These are phyloP conservation scores for Malurus alboscapulatus DNA, from an alignment of 2,113 vertebrate species.

Conservation along the genomic window DNA sequence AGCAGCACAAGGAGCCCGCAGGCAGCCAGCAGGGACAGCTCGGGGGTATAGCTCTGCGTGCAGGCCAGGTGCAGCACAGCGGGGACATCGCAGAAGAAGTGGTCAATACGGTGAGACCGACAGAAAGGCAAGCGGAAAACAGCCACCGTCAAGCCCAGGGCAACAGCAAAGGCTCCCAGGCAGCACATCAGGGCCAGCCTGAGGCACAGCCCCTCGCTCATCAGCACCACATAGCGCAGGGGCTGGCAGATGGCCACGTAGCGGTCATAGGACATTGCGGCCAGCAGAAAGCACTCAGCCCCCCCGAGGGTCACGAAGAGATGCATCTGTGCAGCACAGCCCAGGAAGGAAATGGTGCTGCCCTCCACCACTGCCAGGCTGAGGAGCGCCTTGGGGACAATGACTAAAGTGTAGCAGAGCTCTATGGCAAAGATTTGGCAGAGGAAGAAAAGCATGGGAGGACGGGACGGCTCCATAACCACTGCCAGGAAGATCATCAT, in stretches of 20 bases:
- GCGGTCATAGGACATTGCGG: not conserved
- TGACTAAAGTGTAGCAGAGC: slow-evolving; percentile 67
- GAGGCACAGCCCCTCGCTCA: slow-evolving; percentile 19
- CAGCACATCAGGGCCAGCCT: slow-evolving; percentile 39
- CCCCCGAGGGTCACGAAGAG: slow-evolving; percentile 49
- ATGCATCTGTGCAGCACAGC: slow-evolving; percentile 70
- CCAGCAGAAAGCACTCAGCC: slow-evolving; percentile 44
- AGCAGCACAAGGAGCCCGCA: slow-evolving; percentile 64
- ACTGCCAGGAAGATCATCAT: slow-evolving; percentile 54
- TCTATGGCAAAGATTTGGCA: slow-evolving; percentile 67
- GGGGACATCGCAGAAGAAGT: slow-evolving; percentile 41
- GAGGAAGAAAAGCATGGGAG: slow-evolving; percentile 73
- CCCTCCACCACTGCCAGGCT: not conserved
- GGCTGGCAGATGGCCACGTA: slow-evolving; percentile 28
- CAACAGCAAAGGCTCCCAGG: slow-evolving; percentile 18
- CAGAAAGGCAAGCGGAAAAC: slow-evolving; percentile 72
- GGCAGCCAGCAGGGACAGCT: slow-evolving; percentile 63
- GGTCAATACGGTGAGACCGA: not conserved
- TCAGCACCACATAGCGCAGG: not conserved
- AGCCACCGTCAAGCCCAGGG: slow-evolving; percentile 30
- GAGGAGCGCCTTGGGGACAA: slow-evolving; percentile 59
- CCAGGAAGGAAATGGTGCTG: slow-evolving; percentile 61
- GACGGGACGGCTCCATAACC: slow-evolving; percentile 3
- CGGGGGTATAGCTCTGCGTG: not conserved
- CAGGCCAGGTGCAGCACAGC: slow-evolving; percentile 57